Evolutionary conservation across 2,888 invertebrate genomes (phyloP), one percentile per base, ranked within the genome.

Genomic region (Bugulina stolonifera): DNA sequence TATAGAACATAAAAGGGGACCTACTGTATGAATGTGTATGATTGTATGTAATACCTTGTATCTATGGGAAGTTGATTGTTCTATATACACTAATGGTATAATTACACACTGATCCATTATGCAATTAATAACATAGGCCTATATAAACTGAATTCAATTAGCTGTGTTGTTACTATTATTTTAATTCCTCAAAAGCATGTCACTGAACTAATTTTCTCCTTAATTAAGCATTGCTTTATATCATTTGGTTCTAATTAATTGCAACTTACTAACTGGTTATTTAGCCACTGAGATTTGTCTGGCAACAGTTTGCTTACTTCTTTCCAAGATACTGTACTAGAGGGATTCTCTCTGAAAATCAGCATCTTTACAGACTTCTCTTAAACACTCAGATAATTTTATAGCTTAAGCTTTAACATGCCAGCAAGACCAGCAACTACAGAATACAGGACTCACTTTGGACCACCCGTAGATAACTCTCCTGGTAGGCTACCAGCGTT

Each of bases 361-460:
- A n/a, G n/a, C n/a, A n/a, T n/a, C n/a, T n/a, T n/a, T n/a, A n/a
- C n/a, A n/a, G n/a, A n/a, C n/a, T n/a, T n/a, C n/a, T n/a, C n/a
- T n/a, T n/a, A n/a, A n/a, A n/a, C n/a, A n/a, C n/a, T n/a, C n/a
- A n/a, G n/a, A n/a, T n/a, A n/a, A n/a, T n/a, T n/a, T n/a, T n/a
- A 43, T 43, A 43, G 43, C 5, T 18, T 43, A 18, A 43, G 43
- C 43, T 43, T 43, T 18, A 43, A 43, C 10, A 64, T 64, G 64
- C 2, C 27, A 10, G 34, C 32, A 2, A 25, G 64, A 64, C 64
- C 64, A 23, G 25, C 27, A 3, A 64, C 64, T 14, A 64, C 64
- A 22, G 64, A 64, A 34, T 64, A 64, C 64, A 64, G 64, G 34
- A 64, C 64, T 25, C 22, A 64, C 34, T 64, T 64, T 32, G 25